Evolutionary conservation across 1,140 invertebrate species (phyloP).

Genomic region (Drosophila chauvacae): DNA sequence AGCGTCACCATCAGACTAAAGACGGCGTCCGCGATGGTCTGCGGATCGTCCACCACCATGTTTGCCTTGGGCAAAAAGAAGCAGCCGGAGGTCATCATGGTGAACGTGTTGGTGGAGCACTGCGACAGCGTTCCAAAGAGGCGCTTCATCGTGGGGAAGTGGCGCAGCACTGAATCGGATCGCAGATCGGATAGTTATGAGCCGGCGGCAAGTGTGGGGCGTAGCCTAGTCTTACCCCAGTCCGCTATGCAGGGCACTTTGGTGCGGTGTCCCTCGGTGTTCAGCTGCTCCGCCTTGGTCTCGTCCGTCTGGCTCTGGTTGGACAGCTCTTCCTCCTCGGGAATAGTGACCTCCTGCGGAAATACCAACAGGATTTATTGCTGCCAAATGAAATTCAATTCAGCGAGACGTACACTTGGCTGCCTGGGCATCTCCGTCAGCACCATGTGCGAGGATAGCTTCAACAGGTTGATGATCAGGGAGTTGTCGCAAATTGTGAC

Average conservation of each 20-base stretch:
- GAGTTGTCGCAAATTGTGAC: constrained; percentile 87
- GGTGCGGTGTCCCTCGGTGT: constrained; percentile 85
- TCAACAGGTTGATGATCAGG: constrained; percentile 89
- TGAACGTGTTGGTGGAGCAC: constrained; percentile 88
- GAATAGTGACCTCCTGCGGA: constrained; percentile 76
- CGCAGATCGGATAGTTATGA: not conserved
- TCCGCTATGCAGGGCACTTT: constrained; percentile 90
- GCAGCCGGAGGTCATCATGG: constrained; percentile 85
- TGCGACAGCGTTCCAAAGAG: constrained; percentile 90
- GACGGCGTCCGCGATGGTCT: constrained; percentile 92
- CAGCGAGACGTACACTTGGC: constrained; percentile 55
- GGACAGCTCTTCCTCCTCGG: constrained; percentile 77
- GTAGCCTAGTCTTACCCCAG: constrained; percentile 82
- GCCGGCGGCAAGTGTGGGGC: constrained; percentile 51
- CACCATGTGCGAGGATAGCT: constrained; percentile 88
- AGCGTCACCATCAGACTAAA: constrained; percentile 92
- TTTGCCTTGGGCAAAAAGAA: constrained; percentile 82
- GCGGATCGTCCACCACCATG: constrained; percentile 81
- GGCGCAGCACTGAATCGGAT: constrained; percentile 87
- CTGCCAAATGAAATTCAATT: too few species aligned
- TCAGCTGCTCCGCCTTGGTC: constrained; percentile 90
- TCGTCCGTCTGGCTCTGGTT: constrained; percentile 90
- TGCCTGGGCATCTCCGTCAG: constrained; percentile 87
- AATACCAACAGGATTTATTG: not conserved
- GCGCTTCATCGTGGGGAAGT: constrained; percentile 92